Evolutionary conservation across 2,888 invertebrate genomes (phyloP).

Genomic region (Drosophila ustulata): DNA sequence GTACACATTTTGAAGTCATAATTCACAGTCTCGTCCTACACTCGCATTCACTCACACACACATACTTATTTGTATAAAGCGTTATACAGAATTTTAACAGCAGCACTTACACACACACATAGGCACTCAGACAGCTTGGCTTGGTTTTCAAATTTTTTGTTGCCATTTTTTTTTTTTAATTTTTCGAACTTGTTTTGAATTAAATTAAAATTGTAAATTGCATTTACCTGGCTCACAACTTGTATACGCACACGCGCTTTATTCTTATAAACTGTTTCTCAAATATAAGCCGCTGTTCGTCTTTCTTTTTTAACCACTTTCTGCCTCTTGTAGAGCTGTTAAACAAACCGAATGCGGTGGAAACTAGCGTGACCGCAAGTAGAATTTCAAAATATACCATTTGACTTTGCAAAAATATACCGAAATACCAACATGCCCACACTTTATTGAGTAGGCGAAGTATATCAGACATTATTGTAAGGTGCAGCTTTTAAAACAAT

Average conservation of each 20-base stretch:
- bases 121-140: constrained; percentile 68
- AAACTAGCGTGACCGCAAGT: constrained; percentile 35
- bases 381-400: background rate
- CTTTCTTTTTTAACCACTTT: constrained; percentile 62
- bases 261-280: constrained; percentile 59
- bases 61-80: constrained; percentile 59
- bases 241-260: constrained; percentile 67
- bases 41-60: constrained; percentile 55
- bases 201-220: constrained; percentile 51
- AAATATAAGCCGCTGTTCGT: constrained; percentile 53
- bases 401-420: background rate
- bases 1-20: constrained; percentile 42
- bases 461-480: background rate
- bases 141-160: constrained; percentile 67
- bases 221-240: constrained; percentile 70
- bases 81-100: constrained; percentile 80
- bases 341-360: constrained; percentile 63
- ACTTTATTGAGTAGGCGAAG: background rate
- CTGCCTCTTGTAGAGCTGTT: constrained; percentile 51
- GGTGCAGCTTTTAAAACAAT: background rate
- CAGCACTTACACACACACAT: constrained; percentile 57
- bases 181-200: constrained; percentile 44
- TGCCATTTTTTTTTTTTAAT: constrained; percentile 50
- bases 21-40: constrained; percentile 51
- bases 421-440: background rate